Base-by-base conservation (phyloP, 2,888 invertebrate genomes). In the Dryococelus australis region DNA sequence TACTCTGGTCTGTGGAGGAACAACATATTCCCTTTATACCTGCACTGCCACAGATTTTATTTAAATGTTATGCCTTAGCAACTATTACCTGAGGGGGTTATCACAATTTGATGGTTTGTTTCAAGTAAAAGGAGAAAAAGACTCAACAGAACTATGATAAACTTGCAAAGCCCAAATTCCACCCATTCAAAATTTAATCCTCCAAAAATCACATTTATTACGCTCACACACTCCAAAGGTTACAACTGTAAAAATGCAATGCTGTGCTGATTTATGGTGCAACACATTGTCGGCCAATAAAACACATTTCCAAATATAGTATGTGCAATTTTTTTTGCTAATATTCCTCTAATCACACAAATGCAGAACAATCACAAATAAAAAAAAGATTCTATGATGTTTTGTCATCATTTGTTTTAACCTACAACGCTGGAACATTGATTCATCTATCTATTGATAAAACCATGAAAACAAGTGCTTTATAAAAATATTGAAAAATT, bases 51-150 rank as follows among this genome's bases (percentile, higher is more conserved):
- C 51, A 85, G 53, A 81, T 84, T 86, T 88, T 87, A 83, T 87
- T 88, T 88, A 87, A 87, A 88, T 88, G 24, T 16, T 43, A 88
- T 89, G 88, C 88, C 89, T 89, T 89, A 89, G 89, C 86, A 89
- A 87, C 89, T 89, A 89, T 88, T 89, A 87, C 89, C 89, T 89
- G 89, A 89, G 89, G 89, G 88, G 87, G 86, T 86, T 89, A 89
- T 89, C 89, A 89, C 89, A 89, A 88, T 89, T 88, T 89, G 88
- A 89, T 87, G 87, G 85, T 85, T 87, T 85, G 85, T 88, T 88
- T 86, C 85, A 86, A 65, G 85, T 85, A 86, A 84, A 24, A 85
- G 86, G 47, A 86, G 85, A 83, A 85, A 65, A n/a, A 65, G 65
- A 65, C 43, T 26, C 51, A 78, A 43, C 86, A 43, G 26, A 79